Base-by-base conservation (phyloP, 2,888 invertebrate genomes). In the Flabesymbios commensalis region DNA sequence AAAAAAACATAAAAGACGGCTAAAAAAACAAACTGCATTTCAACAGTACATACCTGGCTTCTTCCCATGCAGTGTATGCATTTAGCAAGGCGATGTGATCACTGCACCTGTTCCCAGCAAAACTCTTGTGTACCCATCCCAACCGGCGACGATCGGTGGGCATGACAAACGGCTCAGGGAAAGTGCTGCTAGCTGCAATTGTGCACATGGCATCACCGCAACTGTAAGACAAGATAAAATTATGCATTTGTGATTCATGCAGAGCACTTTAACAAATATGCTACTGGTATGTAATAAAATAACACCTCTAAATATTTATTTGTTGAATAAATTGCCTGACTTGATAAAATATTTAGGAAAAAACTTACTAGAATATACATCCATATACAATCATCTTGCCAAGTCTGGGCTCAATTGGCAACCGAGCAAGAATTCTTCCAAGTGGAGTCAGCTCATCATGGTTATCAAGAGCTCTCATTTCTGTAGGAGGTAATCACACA, bases 371-470 rank as follows among this genome's bases (percentile, higher is more conserved):
- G 75, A 98, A 90, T 59, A 95, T 89, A 69, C 92, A 90, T n/a
- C 94, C 94, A 10, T 97, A 86, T 33, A 99, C 91, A 87, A 96
- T 90, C 93, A 96, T 96, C 85, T 96, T 97, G 22, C 98, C 99
- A 4, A 99, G 86, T 0, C 94, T 88, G 0, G 99, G 98, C 76
- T 98, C 98, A 63, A 99, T 92, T 0, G 98, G 98, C 70, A 99
- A 82, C 69, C 93, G 90, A 3, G 98, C 98, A 7, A 99, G 86
- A 67, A 98, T 94, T 65, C 89, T 88, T 0, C 99, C 99, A 22
- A 98, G 86, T 0, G 96, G 92, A 0, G 98, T 99, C 63, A 99
- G 84, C 69, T 94, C 92, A 79, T 96, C 93, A 65, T 88, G 87
- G 0, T 82, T 79, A 82, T 97, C 95, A 71, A 99, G 85, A 71